phyloP scores from a whole-genome alignment of 2,113 vertebrate species.

The Dicaeum eximium region DNA sequence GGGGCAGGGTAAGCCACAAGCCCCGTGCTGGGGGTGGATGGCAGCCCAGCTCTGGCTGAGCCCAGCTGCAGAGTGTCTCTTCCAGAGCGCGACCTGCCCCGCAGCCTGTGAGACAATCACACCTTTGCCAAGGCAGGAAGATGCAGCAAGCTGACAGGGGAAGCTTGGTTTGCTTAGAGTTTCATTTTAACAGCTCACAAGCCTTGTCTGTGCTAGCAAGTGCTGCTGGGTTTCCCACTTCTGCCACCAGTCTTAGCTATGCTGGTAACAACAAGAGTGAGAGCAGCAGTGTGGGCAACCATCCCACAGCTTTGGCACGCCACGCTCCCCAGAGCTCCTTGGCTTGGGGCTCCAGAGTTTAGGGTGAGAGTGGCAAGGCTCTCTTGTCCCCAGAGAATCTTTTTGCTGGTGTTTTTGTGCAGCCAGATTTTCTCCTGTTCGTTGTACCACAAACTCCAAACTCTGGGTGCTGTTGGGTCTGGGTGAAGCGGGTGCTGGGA shows the following conservation, averaged over 20 bases:
- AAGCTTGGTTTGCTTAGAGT: neutral
- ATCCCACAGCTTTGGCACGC: neutral
- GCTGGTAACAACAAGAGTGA: neutral
- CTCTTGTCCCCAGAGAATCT: neutral
- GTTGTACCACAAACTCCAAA: neutral
- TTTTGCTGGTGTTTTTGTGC: neutral
- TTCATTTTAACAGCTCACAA: constrained; percentile 33
- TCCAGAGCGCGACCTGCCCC: accelerated
- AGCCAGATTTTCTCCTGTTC: neutral
- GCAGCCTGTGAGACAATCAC: neutral
- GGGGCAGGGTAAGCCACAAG: neutral
- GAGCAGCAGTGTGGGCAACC: neutral
- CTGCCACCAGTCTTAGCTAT: neutral
- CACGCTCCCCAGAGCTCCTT: accelerated
- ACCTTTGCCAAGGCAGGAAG: neutral
- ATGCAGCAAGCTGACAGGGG: neutral
- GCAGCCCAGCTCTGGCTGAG: neutral
- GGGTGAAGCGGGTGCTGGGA: neutral
- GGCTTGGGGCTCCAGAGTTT: neutral
- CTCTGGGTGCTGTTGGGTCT: neutral
- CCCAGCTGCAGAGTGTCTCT: neutral
- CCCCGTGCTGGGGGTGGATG: neutral
- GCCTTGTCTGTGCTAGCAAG: neutral
- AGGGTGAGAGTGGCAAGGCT: neutral
- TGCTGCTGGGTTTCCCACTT: neutral